A percentile compares a stretch with the other conserved stretches of the same genome.
Evolutionary conservation across 2,113 vertebrate genomes (phyloP).

Genomic region (Eidolon helvum): DNA sequence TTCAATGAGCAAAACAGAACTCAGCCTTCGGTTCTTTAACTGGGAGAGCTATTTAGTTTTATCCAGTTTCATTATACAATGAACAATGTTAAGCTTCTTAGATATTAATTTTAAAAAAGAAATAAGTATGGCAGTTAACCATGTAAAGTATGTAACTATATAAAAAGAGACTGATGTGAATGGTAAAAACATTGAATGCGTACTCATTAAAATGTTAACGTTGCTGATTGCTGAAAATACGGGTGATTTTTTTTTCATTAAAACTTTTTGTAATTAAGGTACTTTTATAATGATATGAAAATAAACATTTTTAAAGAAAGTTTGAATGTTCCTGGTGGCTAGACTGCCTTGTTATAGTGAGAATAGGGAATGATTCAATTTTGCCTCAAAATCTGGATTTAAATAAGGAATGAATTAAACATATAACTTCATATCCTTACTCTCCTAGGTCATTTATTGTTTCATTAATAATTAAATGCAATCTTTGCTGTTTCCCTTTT

Average conservation of each 20-base stretch:
- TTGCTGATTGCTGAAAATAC: not conserved
- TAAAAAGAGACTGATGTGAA: not conserved
- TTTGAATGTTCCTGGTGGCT: not conserved
- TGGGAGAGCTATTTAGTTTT: not conserved
- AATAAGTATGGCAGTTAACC: not conserved
- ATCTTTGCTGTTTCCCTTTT: not conserved
- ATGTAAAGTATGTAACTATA: not conserved
- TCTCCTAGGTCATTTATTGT: not conserved
- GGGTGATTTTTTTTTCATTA: not conserved
- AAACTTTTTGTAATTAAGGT: not conserved
- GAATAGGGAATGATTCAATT: not conserved
- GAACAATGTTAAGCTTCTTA: not conserved
- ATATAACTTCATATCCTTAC: not conserved
- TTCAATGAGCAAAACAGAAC: not conserved
- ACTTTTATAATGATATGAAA: not conserved
- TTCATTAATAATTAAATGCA: not conserved
- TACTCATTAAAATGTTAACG: not conserved
- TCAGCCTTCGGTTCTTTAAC: not conserved
- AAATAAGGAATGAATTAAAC: not conserved
- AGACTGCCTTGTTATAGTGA: not conserved
- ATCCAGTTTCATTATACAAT: constrained; percentile 6
- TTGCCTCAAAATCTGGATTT: constrained; percentile 16
- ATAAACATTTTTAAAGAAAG: not conserved
- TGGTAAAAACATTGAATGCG: not conserved
- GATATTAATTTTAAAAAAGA: constrained; percentile 18